These are phyloP conservation scores for Megalopta genalis DNA, from an alignment of 1,140 invertebrate species.

Conservation along the genomic window DNA sequence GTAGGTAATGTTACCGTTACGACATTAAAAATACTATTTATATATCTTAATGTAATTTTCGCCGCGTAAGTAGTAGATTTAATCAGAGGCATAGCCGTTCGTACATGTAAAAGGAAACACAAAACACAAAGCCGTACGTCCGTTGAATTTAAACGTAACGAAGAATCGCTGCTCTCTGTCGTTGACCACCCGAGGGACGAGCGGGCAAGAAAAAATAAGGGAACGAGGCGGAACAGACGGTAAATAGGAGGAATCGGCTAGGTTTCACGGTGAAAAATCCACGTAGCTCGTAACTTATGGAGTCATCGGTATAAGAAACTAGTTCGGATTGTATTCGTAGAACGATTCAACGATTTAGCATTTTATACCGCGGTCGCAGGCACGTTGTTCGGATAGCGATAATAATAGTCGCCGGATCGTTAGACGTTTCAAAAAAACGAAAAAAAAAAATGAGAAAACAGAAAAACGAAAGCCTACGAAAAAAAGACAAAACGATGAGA, in stretches of 20 bases:
- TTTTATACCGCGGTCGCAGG: slow-evolving; percentile 28
- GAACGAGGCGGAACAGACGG: neutral
- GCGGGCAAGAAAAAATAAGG: neutral
- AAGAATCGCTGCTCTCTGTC: slow-evolving; percentile 48
- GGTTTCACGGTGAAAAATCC: neutral
- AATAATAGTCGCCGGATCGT: slow-evolving; percentile 5
- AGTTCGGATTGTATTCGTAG: slow-evolving; percentile 6
- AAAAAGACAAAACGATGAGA: slow-evolving; percentile 5
- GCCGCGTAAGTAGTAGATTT: slow-evolving; percentile 67
- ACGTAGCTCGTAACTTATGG: neutral
- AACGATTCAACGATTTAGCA: slow-evolving; percentile 23
- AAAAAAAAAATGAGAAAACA: no score
- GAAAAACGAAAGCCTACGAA: neutral
- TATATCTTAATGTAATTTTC: slow-evolving; percentile 73
- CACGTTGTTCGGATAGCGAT: slow-evolving; percentile 22
- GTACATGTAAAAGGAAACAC: slow-evolving; percentile 28
- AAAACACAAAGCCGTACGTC: slow-evolving; percentile 29
- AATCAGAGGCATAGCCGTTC: slow-evolving; percentile 57
- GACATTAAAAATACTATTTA: slow-evolving; percentile 79
- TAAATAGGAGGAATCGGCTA: neutral
- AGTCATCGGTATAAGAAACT: slow-evolving; percentile 5
- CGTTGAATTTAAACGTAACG: slow-evolving; percentile 66
- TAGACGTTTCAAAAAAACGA: neutral
- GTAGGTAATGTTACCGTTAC: slow-evolving; percentile 78
- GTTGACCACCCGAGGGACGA: neutral